Conservation (phyloP, 2,888 invertebrate species). For the Carterocephalus palaemon region DNA sequence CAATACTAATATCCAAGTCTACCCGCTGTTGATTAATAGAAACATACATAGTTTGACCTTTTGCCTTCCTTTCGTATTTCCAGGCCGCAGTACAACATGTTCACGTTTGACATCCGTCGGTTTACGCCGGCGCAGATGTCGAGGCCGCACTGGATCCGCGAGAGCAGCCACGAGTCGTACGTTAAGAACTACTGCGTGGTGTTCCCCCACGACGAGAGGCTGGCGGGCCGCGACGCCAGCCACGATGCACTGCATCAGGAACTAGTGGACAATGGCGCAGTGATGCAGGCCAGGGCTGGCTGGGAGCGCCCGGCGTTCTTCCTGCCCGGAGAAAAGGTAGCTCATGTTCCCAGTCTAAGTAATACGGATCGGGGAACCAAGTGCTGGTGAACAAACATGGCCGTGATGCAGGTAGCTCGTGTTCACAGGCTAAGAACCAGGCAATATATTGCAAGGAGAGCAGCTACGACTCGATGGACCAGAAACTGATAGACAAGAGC, state of each 20-base stretch:
- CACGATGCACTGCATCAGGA: constrained; percentile 76
- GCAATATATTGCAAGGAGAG: no score
- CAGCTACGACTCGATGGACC: constrained; percentile 65
- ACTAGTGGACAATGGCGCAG: constrained; percentile 86
- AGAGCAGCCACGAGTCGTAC: constrained; percentile 94
- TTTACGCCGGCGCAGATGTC: constrained; percentile 86
- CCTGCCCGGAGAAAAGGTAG: constrained; percentile 59
- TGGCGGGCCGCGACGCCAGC: constrained; percentile 84
- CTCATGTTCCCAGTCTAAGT: no score
- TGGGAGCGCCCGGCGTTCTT: constrained; percentile 95
- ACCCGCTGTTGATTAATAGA: no score
- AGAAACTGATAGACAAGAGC: constrained; percentile 84
- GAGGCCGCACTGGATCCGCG: constrained; percentile 86
- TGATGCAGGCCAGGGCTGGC: constrained; percentile 92
- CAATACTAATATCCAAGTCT: no score
- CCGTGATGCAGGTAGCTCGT: no score
- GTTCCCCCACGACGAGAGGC: constrained; percentile 89
- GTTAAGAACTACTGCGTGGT: constrained; percentile 85
- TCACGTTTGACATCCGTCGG: constrained; percentile 89
- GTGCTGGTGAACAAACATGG: no score
- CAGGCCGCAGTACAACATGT: constrained; percentile 91
- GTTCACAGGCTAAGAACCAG: no score
- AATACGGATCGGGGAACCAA: no score
- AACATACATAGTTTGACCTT: no score
- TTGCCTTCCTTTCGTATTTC: neutral